A percentile compares a stretch with the other conserved stretches of the same genome.
phyloP scores from a whole-genome alignment of 2,888 invertebrate genomes.

The Pandemis cinnamomeana region DNA sequence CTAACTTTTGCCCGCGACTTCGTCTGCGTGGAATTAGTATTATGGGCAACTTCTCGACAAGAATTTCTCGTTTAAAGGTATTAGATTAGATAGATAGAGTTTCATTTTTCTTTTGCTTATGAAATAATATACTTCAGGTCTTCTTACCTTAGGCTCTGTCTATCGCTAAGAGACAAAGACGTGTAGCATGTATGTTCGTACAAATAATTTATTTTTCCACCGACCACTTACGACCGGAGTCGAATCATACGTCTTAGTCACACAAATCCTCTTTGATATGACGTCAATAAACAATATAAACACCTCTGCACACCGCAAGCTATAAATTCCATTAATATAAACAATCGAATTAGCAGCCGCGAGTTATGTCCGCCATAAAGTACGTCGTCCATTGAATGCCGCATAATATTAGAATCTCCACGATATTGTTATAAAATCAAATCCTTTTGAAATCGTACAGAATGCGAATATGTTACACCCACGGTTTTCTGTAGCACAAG shows the following conservation, averaged over 20 bases:
- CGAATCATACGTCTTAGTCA: neutral
- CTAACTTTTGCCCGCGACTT: too few relatives aligned
- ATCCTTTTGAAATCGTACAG: constrained; percentile 42
- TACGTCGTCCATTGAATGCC: constrained; percentile 37
- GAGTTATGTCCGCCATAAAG: constrained; percentile 39
- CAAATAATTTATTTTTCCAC: too few relatives aligned
- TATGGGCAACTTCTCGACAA: too few relatives aligned
- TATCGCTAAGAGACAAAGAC: too few relatives aligned
- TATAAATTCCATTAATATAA: constrained; percentile 36
- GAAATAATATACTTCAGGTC: too few relatives aligned
- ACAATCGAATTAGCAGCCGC: constrained; percentile 37
- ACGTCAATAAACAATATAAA: constrained; percentile 18
- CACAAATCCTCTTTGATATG: constrained; percentile 21
- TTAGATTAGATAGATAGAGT: too few relatives aligned
- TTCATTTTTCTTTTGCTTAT: too few relatives aligned
- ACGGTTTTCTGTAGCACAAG: constrained; percentile 27
- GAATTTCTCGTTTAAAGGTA: too few relatives aligned
- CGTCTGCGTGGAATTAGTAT: too few relatives aligned
- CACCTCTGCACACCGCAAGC: constrained; percentile 12
- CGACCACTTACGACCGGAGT: too few relatives aligned
- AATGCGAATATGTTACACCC: constrained; percentile 42
- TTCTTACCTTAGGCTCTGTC: too few relatives aligned
- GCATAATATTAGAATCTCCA: constrained; percentile 40
- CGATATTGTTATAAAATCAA: constrained; percentile 43
- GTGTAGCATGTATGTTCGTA: too few relatives aligned